phyloP scores from a whole-genome alignment of 2,888 invertebrate species.

The Synergus japonicus region DNA sequence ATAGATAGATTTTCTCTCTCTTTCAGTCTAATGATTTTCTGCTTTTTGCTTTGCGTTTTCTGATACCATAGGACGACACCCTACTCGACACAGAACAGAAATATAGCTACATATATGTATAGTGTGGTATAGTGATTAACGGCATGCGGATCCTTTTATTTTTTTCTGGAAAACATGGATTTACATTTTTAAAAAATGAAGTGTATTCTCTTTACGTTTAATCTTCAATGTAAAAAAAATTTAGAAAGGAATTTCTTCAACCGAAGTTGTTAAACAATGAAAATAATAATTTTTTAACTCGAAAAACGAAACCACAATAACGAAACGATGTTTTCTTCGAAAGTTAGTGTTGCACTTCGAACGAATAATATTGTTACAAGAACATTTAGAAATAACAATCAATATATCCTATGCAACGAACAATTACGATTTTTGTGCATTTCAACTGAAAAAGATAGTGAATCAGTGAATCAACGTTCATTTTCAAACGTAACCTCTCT shows the following conservation, averaged over 20 bases:
- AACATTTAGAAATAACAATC: neutral
- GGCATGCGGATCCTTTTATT: no score
- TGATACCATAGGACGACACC: no score
- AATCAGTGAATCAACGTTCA: neutral
- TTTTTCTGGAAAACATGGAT: no score
- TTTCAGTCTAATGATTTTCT: no score
- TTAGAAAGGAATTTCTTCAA: neutral
- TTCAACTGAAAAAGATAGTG: neutral
- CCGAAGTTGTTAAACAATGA: neutral
- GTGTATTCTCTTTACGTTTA: neutral
- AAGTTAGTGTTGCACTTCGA: slow-evolving; percentile 41
- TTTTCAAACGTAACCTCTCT: slow-evolving; percentile 8
- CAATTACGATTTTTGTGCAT: neutral
- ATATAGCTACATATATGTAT: no score
- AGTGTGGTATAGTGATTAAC: no score
- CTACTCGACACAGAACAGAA: no score
- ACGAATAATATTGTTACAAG: slow-evolving; percentile 40
- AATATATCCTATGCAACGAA: neutral
- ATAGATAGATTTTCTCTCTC: no score
- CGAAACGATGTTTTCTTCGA: slow-evolving; percentile 43
- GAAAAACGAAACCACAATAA: neutral
- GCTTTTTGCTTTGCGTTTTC: no score
- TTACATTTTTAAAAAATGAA: neutral
- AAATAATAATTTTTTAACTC: neutral
- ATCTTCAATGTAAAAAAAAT: neutral